Percentiles rank a stretch among this genome's conserved stretches.
Evolutionary conservation across 2,113 vertebrate genomes (phyloP).

Genomic region (Lepus americanus): DNA sequence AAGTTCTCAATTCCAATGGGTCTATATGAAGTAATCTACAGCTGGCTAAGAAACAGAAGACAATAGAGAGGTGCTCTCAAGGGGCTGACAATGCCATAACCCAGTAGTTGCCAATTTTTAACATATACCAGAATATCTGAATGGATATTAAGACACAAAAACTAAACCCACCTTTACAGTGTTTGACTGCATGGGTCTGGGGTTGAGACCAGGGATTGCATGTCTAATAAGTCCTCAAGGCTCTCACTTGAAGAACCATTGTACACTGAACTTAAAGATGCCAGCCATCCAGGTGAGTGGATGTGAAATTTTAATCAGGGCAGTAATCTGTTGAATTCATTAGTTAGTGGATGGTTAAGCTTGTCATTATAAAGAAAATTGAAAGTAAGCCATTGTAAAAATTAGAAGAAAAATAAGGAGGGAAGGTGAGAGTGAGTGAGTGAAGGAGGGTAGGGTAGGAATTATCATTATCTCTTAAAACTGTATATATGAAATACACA

Average conservation of each 20-base stretch:
- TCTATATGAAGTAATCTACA: not conserved
- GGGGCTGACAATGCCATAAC: not conserved
- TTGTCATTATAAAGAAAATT: too few species aligned
- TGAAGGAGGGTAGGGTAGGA: too few species aligned
- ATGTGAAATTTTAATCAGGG: not conserved
- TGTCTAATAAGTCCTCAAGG: constrained; percentile 27
- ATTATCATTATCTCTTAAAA: too few species aligned
- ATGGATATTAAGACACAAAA: constrained; percentile 20
- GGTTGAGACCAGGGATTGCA: not conserved
- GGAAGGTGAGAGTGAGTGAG: too few species aligned
- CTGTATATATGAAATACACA: too few species aligned
- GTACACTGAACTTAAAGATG: not conserved
- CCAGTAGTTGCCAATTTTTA: not conserved
- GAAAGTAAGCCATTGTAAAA: too few species aligned
- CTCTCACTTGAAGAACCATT: not conserved
- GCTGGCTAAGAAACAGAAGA: not conserved
- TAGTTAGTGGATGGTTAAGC: too few species aligned
- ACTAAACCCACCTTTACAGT: not conserved
- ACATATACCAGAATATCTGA: not conserved
- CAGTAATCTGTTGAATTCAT: too few species aligned
- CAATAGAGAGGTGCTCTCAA: not conserved
- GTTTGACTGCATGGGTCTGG: not conserved
- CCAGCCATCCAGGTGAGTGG: not conserved
- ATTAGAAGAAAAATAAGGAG: too few species aligned
- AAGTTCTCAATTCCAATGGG: not conserved